phyloP scores from a whole-genome alignment of 2,888 invertebrate genomes.

The Heliconius cydno region DNA sequence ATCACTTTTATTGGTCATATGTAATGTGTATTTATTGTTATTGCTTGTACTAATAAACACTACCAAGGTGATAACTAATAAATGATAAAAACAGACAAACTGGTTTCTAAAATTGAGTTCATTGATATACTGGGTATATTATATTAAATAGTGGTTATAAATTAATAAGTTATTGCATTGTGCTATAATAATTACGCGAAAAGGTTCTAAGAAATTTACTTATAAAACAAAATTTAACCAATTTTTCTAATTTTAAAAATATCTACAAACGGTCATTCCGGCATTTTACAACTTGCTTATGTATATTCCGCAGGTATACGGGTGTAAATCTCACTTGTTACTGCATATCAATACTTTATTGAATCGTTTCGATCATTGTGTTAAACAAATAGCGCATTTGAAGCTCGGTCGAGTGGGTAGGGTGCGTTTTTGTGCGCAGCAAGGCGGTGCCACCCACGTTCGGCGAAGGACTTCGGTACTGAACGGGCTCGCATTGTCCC shows the following conservation, averaged over 20 bases:
- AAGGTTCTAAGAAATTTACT: neutral
- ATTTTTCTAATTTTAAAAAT: neutral
- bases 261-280: neutral
- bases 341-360: slow-evolving; percentile 28
- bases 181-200: neutral
- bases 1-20: slow-evolving; percentile 28
- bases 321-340: slow-evolving; percentile 34
- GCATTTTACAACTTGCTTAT: neutral
- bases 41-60: neutral
- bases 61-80: slow-evolving; percentile 9
- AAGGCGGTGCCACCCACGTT: slow-evolving; percentile 75
- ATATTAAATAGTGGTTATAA: neutral
- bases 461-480: slow-evolving; percentile 66
- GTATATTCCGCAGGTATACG: neutral
- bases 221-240: neutral
- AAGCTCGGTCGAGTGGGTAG: slow-evolving; percentile 57
- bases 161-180: neutral
- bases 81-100: neutral
- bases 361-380: slow-evolving; percentile 47
- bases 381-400: slow-evolving; percentile 55
- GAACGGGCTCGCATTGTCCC: slow-evolving; percentile 72
- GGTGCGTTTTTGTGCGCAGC: slow-evolving; percentile 69
- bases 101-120: neutral
- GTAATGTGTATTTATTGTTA: slow-evolving; percentile 13
- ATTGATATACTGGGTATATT: neutral